Evolutionary conservation across 2,113 vertebrate species (phyloP).

Genomic region (Pogona vitticeps): DNA sequence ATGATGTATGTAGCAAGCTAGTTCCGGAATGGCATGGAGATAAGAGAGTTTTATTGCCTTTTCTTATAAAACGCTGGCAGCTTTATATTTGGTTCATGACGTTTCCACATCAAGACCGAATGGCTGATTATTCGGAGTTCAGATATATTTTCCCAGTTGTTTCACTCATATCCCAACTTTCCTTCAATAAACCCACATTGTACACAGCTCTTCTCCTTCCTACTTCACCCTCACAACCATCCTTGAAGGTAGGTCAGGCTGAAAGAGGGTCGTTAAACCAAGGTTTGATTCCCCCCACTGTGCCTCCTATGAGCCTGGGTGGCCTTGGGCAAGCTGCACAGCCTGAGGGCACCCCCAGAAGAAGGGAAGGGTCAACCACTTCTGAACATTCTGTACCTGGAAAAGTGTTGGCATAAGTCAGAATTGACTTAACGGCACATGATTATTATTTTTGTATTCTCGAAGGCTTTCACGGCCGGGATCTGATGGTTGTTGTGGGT

Average conservation of each 20-base stretch:
- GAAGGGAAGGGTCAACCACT: too few relatives aligned
- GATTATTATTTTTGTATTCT: too few relatives aligned
- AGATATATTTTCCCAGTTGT: not conserved
- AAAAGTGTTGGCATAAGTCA: too few relatives aligned
- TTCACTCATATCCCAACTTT: not conserved
- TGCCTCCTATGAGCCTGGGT: too few relatives aligned
- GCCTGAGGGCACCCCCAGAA: too few relatives aligned
- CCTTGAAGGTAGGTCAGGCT: not conserved
- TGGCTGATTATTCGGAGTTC: not conserved
- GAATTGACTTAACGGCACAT: too few relatives aligned
- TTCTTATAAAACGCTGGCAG: not conserved
- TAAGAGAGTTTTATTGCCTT: not conserved
- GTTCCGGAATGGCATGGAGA: not conserved
- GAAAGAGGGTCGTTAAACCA: not conserved
- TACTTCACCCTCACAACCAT: not conserved
- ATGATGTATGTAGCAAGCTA: not conserved
- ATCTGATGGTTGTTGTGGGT: too few relatives aligned
- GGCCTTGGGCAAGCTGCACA: too few relatives aligned
- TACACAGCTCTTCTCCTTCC: not conserved
- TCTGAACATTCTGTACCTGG: too few relatives aligned
- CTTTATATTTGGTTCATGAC: not conserved
- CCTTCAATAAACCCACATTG: too few relatives aligned
- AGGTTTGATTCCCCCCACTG: too few relatives aligned
- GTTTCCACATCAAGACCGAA: not conserved
- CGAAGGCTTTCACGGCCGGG: too few relatives aligned